Evolutionary conservation across 2,113 vertebrate species (phyloP).

Genomic region (Tamias sibiricus): DNA sequence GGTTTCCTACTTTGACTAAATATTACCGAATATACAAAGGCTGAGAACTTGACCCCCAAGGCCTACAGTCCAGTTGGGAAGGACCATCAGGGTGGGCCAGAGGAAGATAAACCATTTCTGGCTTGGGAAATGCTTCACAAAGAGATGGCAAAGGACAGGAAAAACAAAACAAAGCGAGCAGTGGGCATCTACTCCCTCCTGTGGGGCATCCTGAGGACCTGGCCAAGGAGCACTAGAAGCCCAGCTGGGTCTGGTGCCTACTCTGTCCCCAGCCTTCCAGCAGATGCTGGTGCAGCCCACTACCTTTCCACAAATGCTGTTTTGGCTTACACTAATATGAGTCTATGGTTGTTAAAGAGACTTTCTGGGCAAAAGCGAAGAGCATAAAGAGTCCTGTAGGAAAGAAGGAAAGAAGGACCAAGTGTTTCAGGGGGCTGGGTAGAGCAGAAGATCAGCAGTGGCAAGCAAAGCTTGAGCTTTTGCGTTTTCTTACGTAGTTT

Average conservation of each 20-base stretch:
- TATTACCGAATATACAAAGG: not conserved
- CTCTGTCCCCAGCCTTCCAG: not conserved
- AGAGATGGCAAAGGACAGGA: not conserved
- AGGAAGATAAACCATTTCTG: not conserved
- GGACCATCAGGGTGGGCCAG: not conserved
- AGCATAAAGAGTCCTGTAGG: not conserved
- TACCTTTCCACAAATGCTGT: not conserved
- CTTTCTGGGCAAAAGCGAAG: not conserved
- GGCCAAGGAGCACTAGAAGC: rapidly evolving
- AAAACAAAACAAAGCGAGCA: rapidly evolving
- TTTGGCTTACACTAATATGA: not conserved
- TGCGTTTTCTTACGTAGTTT: not conserved
- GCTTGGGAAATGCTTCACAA: not conserved
- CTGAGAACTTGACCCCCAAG: not conserved
- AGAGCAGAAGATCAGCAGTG: not conserved
- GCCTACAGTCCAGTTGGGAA: not conserved
- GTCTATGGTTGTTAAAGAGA: not conserved
- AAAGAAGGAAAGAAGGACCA: not conserved
- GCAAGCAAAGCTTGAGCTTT: too few relatives aligned
- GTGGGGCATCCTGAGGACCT: not conserved
- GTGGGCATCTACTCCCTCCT: not conserved
- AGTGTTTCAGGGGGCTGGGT: not conserved
- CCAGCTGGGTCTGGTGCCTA: not conserved
- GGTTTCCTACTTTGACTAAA: not conserved
- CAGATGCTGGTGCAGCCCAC: not conserved